Evolutionary conservation across 2,888 invertebrate species (phyloP).

Genomic region (Tetanocera ferruginea): DNA sequence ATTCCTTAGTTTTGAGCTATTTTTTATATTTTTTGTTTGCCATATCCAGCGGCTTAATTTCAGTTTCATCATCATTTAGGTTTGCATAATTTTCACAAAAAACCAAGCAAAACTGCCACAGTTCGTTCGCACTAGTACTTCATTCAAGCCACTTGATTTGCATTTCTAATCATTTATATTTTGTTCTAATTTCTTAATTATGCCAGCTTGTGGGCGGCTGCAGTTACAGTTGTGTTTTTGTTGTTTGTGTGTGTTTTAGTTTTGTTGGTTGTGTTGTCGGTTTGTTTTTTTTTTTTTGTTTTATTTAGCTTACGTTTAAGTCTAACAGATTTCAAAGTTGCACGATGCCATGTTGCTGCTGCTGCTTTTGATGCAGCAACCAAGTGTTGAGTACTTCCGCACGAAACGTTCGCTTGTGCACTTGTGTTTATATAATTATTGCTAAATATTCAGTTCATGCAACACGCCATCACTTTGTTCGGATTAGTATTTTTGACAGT

Average conservation of each 20-base stretch:
- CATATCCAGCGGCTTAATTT: not conserved
- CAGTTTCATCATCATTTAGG: not conserved
- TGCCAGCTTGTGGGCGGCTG: slow-evolving; percentile 14
- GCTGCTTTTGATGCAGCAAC: slow-evolving; percentile 14
- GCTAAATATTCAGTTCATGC: not conserved
- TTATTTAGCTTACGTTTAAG: slow-evolving; percentile 22
- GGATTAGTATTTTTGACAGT: slow-evolving; percentile 10
- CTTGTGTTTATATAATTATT: slow-evolving; percentile 17
- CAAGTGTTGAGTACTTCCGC: slow-evolving; percentile 26
- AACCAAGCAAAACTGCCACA: not conserved
- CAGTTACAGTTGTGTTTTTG: not conserved
- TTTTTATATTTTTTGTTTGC: not conserved
- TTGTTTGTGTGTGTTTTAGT: not conserved
- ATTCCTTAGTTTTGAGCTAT: not conserved
- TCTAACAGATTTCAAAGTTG: slow-evolving; percentile 19
- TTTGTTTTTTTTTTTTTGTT: slow-evolving; percentile 27
- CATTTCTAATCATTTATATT: slow-evolving; percentile 24
- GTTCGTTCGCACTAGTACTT: not conserved
- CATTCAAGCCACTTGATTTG: slow-evolving; percentile 9
- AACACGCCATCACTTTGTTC: slow-evolving; percentile 1
- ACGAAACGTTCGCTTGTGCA: slow-evolving; percentile 16
- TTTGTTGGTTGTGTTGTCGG: not conserved
- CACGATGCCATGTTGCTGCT: not conserved
- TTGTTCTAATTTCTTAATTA: slow-evolving; percentile 33
- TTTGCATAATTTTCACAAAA: not conserved